Conservation (phyloP, 2,113 vertebrate species). For the Cynoglossus semilaevis region DNA sequence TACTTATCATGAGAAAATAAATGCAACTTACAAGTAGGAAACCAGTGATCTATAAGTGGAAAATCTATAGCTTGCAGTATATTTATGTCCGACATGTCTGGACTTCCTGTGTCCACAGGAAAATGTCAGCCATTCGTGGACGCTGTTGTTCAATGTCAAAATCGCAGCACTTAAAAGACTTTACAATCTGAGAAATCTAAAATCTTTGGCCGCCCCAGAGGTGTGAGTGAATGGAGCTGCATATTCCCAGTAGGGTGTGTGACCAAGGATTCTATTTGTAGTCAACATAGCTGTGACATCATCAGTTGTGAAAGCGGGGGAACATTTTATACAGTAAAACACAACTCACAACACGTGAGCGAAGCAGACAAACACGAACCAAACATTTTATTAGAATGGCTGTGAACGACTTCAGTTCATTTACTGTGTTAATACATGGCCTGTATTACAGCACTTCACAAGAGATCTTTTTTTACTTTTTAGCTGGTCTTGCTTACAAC, state of each 20-base stretch:
- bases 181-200: not conserved
- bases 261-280: conserved; percentile 37
- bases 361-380: not conserved
- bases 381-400: too few species aligned
- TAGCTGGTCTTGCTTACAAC: too few species aligned
- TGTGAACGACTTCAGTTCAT: too few species aligned
- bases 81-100: too few species aligned
- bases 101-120: not conserved
- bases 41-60: too few species aligned
- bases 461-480: too few species aligned
- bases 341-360: not conserved
- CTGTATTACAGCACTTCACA: too few species aligned
- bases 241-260: conserved; percentile 20
- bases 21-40: too few species aligned
- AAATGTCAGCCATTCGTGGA: not conserved
- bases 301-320: conserved; percentile 25
- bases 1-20: too few species aligned
- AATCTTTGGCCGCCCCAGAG: not conserved
- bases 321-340: conserved; percentile 21
- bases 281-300: conserved; percentile 45
- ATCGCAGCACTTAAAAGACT: not conserved
- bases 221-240: conserved; percentile 22
- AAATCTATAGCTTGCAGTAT: too few species aligned
- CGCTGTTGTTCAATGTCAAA: not conserved
- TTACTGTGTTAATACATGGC: too few species aligned